Conservation (phyloP, 2,797 vertebrate genomes). For the Macropus fuliginosus region DNA sequence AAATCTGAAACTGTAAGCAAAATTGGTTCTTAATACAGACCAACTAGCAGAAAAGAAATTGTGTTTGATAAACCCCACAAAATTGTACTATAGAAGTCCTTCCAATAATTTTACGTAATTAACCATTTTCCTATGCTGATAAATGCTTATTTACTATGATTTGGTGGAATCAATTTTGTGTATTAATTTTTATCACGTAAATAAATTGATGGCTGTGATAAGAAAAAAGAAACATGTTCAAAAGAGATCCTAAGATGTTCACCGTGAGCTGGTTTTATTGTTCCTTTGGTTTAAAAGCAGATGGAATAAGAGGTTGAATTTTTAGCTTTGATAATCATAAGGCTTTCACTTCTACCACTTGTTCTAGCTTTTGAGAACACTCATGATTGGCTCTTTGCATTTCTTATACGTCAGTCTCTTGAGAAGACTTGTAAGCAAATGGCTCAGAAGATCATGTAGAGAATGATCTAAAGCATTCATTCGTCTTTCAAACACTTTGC, state of each 20-base stretch:
- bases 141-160: neutral
- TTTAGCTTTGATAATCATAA: conserved; percentile 84
- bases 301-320: conserved; percentile 84
- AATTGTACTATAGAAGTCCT: neutral
- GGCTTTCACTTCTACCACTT: conserved; percentile 82
- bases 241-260: neutral
- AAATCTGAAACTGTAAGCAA: conserved; percentile 20
- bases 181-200: neutral
- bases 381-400: conserved; percentile 80
- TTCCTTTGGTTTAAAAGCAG: conserved; percentile 73
- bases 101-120: conserved; percentile 50
- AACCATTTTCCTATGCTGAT: conserved; percentile 39
- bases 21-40: neutral
- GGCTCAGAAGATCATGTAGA: conserved; percentile 84
- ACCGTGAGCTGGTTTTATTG: conserved; percentile 3
- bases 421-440: conserved; percentile 83
- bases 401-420: conserved; percentile 84
- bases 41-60: conserved; percentile 14
- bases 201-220: neutral
- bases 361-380: conserved; percentile 84
- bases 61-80: neutral
- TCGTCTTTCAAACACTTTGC: conserved; percentile 80
- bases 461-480: conserved; percentile 83
- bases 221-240: neutral
- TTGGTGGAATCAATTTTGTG: neutral